Base-by-base conservation (phyloP, 2,888 invertebrate genomes). In the Rhagophthalmus giganteus region DNA sequence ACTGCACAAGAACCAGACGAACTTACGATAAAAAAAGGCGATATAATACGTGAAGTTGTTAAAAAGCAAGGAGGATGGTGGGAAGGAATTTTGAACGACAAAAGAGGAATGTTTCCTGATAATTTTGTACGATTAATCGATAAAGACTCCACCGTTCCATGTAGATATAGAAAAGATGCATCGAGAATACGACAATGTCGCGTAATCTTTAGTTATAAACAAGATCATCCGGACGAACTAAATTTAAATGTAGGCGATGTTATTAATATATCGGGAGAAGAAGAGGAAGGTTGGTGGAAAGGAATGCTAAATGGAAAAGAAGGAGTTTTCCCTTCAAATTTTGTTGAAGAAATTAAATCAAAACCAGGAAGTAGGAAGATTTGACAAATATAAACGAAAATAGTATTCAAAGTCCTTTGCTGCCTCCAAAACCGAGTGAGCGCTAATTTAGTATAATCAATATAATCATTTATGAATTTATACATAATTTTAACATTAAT, bases 311-410 rank as follows among this genome's bases (percentile, higher is more conserved):
- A 87, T 71, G 90, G 88, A 30, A 85, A 84, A 69, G 81, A 87
- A 53, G 96, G 97, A 14, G 93, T 96, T 55, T 97, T 96, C 74
- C 97, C 96, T 2, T 96, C 95, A 4, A 97, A 97, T 80, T 97
- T 96, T 77, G 96, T 96, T 25, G 76, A 76, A 48, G 78, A 77
- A 73, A 70, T 72, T 45, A 58, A 60, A 32, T 47, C 62, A 1
- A 64, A 62, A 55, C 39, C 44, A 9, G 59, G 58, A 28, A 70
- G 64, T 54, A 61, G 57, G 69, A 69, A 41, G 64, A 68, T 54
- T 53, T 67, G 28, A 55, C 61, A 3, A 62, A 53, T 48, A 34
- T 51, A 10, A 45, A 49, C 11, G 67, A 68, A 28, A 59, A 52
- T 16, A 75, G 74, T 47, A 64, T 76, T 32, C 79, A 78, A 49